Evolutionary conservation across 2,888 invertebrate genomes (phyloP).

Genomic region (Cyclophora punctaria): DNA sequence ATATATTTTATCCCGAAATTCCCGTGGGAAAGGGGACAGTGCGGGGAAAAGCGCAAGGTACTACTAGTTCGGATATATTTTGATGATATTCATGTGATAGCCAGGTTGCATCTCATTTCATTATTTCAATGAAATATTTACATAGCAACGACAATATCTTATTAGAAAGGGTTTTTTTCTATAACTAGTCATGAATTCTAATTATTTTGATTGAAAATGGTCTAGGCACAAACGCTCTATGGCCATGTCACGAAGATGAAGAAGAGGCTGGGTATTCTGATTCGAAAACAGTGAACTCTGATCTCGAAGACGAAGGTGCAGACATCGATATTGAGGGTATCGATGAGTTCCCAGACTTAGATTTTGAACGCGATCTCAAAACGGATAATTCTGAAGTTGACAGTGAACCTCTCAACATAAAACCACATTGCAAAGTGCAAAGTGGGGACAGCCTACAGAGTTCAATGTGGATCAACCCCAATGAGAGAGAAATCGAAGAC

Average conservation of each 20-base stretch:
- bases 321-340: constrained; percentile 48
- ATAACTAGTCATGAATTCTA: not conserved
- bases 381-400: constrained; percentile 30
- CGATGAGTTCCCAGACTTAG: constrained; percentile 57
- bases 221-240: constrained; percentile 58
- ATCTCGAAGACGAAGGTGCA: constrained; percentile 53
- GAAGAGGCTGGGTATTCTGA: constrained; percentile 64
- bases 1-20: too few relatives aligned
- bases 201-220: not conserved
- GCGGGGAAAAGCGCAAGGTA: too few relatives aligned
- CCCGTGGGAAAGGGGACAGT: too few relatives aligned
- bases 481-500: constrained; percentile 72
- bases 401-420: constrained; percentile 32
- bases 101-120: too few relatives aligned
- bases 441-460: constrained; percentile 56
- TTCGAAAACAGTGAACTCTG: constrained; percentile 58
- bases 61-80: too few relatives aligned
- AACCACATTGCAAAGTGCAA: constrained; percentile 16
- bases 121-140: too few relatives aligned
- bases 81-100: too few relatives aligned
- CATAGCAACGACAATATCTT: too few relatives aligned
- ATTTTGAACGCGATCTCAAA: constrained; percentile 50
- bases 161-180: not conserved
- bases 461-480: constrained; percentile 59
- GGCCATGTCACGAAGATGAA: constrained; percentile 67